Base-by-base conservation (phyloP, 2,797 vertebrate species). In the Lepilemur septentrionalis region DNA sequence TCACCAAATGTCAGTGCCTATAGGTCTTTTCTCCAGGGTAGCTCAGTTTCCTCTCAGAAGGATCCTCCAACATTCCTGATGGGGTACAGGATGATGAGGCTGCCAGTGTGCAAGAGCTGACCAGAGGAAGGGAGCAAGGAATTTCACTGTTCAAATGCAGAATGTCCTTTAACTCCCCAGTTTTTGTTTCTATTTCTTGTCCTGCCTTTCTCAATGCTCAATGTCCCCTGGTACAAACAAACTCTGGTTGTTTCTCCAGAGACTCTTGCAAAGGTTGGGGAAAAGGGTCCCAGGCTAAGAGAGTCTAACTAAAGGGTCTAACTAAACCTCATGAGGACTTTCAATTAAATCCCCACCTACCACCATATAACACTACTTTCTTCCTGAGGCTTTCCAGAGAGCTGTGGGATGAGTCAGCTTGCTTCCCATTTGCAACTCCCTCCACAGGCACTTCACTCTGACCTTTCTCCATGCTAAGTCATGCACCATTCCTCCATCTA, bases 381-480 rank as follows among this genome's bases (percentile, higher is more conserved):
- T 73, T 35, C 50, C 57, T 55, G 30, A 59, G 38, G 38, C 63
- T 75, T 41, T 83, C 81, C 94, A 76, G 50, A 89, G 28, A 55
- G 3, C 35, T 28, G n/a, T 25, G 30, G 52, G 5, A 38, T 91
- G 91, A 97, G 82, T 92, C 96, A 97, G 48, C 73, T 35, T 70
- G 59, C 80, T 89, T 94, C 46, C 89, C 67, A 30, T 91, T 73
- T 84, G 20, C 9, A 38, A 61, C 80, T 32, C 41, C 17, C 28
- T 79, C 22, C 48, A 32, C 32, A 69, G 46, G 73, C 82, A 84
- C 94, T 97, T 94, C 73, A 83, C 78, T 78, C 46, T 96, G 96
- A 97, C 95, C 91, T 97, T 95, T 95, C 82, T 35, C 67, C 61
- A 32, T 61, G 57, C 85, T 85, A 93, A 97, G 91, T 95, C 93